These are phyloP conservation scores for Lacanobia wlatinum DNA, from an alignment of 2,888 invertebrate genomes.

Conservation along the genomic window DNA sequence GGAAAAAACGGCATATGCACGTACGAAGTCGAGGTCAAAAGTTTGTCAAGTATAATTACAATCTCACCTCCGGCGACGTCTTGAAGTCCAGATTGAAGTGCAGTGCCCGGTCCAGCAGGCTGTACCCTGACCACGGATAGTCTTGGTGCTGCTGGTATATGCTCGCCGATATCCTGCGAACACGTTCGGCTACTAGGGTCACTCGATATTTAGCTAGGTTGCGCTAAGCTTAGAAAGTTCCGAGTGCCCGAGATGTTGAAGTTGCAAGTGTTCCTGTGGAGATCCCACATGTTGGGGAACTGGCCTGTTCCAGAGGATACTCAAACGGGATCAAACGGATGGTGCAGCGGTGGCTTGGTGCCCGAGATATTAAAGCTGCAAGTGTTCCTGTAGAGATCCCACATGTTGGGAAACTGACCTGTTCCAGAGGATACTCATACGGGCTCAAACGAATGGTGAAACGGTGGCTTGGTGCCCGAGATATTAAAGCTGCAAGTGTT, in stretches of 20 bases:
- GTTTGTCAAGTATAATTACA: no score
- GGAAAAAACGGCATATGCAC: no score
- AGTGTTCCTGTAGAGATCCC: constrained; percentile 49
- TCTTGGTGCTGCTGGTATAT: constrained; percentile 94
- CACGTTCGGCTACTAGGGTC: not conserved
- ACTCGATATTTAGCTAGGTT: not conserved
- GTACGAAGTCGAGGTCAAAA: no score
- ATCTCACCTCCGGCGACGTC: constrained; percentile 90
- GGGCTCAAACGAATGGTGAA: constrained; percentile 92
- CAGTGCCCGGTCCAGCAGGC: constrained; percentile 94
- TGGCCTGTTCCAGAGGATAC: no score
- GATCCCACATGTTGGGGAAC: no score
- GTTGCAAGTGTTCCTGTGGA: no score
- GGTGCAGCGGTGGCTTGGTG: constrained; percentile 95
- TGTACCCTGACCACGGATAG: constrained; percentile 96
- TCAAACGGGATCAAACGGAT: constrained; percentile 92
- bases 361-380: constrained; percentile 95
- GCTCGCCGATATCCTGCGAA: constrained; percentile 92
- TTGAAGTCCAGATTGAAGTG: constrained; percentile 94
- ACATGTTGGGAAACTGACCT: no score
- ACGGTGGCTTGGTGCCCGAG: constrained; percentile 93
- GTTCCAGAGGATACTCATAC: constrained; percentile 88
- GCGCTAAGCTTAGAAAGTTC: no score
- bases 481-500: no score
- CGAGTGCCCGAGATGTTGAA: no score